phyloP scores from a whole-genome alignment of 2,113 vertebrate genomes.

The Leucopsar rothschildi region DNA sequence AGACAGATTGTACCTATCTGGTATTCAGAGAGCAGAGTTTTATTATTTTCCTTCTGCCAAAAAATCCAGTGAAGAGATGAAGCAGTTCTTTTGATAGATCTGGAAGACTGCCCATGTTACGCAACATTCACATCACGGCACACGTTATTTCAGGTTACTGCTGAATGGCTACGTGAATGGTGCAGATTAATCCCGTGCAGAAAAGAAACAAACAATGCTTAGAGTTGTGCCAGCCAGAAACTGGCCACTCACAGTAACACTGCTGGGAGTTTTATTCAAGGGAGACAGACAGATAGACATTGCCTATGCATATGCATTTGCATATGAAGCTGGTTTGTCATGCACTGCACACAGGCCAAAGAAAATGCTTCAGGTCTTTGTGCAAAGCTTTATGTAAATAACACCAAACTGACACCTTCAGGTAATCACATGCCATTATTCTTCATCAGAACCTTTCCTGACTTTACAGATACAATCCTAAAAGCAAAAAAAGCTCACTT shows the following conservation, averaged over 20 bases:
- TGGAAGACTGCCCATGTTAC: background rate
- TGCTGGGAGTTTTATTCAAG: background rate
- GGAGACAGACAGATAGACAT: background rate
- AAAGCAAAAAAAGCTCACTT: background rate
- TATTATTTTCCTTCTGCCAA: constrained; percentile 4
- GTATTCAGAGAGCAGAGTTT: background rate
- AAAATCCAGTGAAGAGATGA: background rate
- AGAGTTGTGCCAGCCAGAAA: background rate
- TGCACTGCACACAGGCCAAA: background rate
- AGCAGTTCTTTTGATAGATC: background rate
- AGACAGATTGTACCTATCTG: background rate
- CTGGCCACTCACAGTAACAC: background rate
- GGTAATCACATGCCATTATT: background rate
- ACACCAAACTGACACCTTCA: background rate
- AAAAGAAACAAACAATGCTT: background rate
- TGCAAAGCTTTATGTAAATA: background rate
- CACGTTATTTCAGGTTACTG: background rate
- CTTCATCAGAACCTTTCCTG: background rate
- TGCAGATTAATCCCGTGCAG: background rate
- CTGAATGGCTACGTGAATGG: fast-evolving
- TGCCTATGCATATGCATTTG: background rate
- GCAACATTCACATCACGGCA: background rate
- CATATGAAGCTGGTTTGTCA: background rate
- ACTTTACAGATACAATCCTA: background rate
- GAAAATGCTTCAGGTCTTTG: background rate